Evolutionary conservation across 2,888 invertebrate genomes (phyloP).

Genomic region (Chouioia cunea): DNA sequence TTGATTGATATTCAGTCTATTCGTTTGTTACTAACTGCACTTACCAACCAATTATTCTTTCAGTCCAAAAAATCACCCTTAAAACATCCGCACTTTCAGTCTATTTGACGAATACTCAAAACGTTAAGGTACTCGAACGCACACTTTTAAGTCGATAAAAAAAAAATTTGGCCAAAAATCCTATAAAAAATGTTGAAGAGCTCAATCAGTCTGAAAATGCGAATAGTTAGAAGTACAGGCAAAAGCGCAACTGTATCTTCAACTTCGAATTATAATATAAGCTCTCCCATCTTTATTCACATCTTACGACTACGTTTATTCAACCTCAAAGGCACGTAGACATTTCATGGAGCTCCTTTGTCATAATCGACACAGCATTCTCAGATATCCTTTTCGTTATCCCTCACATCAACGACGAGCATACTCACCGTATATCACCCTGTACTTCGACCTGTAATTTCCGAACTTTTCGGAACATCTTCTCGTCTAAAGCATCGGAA

Average conservation of each 20-base stretch:
- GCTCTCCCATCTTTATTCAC: constrained; percentile 19
- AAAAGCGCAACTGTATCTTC: not conserved
- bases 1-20: constrained; percentile 17
- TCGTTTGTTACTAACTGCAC: not conserved
- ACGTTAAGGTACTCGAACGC: too few relatives aligned
- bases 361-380: not conserved
- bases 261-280: not conserved
- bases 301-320: constrained; percentile 18
- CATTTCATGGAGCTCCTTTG: constrained; percentile 34
- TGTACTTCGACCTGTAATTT: not conserved
- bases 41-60: constrained; percentile 25
- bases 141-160: too few relatives aligned
- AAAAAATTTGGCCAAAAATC: not conserved
- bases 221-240: constrained; percentile 11
- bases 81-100: constrained; percentile 44
- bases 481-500: too few relatives aligned
- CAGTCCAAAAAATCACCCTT: constrained; percentile 12
- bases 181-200: not conserved
- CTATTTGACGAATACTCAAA: constrained; percentile 11
- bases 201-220: constrained; percentile 41
- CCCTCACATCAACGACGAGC: constrained; percentile 3
- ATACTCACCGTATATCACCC: constrained; percentile 20
- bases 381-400: not conserved
- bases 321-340: constrained; percentile 31
- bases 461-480: not conserved